These are phyloP conservation scores for Chaitophorus viminalis DNA, from an alignment of 2,888 invertebrate genomes.

Conservation along the genomic window DNA sequence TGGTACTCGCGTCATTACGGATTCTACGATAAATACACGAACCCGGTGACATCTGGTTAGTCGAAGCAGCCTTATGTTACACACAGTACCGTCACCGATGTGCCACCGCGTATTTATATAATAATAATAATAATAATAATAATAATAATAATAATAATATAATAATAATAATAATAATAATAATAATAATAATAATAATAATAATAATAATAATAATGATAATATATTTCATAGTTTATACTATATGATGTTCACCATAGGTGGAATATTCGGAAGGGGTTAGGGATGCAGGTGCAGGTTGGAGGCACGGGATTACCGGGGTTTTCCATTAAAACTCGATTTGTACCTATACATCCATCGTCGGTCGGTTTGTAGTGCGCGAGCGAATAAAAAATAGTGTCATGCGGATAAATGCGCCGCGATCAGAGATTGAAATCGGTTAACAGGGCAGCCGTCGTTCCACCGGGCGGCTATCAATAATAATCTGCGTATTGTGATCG, in stretches of 20 bases:
- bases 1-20: neutral
- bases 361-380: neutral
- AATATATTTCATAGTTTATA: neutral
- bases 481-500: conserved; percentile 16
- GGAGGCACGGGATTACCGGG: neutral
- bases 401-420: neutral
- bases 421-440: conserved; percentile 29
- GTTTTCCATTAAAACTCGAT: conserved; percentile 23
- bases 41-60: neutral
- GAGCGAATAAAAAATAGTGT: neutral
- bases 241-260: neutral
- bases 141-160: no score
- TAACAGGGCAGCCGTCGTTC: neutral
- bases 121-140: no score
- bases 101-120: no score
- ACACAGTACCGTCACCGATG: neutral
- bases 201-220: no score
- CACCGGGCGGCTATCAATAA: conserved; percentile 17
- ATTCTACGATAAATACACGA: neutral
- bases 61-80: neutral
- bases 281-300: no score
- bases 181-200: no score
- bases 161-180: no score
- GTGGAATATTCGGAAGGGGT: neutral
- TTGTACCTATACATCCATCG: neutral